phyloP scores from a whole-genome alignment of 23 tunicate species.

The Corella eumyota region DNA sequence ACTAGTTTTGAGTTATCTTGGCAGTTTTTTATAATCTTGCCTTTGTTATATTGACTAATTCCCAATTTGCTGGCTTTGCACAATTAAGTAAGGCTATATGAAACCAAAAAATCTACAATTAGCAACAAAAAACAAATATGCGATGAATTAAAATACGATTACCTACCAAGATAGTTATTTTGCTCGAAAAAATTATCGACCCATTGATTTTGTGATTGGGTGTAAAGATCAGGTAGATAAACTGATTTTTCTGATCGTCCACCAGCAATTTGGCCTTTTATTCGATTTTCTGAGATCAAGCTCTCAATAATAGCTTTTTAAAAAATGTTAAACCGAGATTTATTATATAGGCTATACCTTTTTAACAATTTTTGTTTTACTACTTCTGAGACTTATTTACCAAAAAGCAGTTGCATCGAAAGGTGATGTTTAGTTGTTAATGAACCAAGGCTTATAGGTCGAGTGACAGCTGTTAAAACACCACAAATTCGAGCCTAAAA shows the following conservation, averaged over 20 bases:
- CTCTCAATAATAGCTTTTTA: conserved; percentile 52
- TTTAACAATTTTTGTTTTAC: no score
- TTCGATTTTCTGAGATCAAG: conserved; percentile 47
- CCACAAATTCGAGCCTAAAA: conserved; percentile 78
- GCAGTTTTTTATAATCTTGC: no score
- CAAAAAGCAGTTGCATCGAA: conserved; percentile 26
- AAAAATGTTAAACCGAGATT: no score
- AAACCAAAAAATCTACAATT: no score
- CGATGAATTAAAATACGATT: background rate
- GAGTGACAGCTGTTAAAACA: conserved; percentile 53
- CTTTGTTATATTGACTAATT: no score
- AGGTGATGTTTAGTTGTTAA: conserved; percentile 15
- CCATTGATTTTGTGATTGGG: conserved; percentile 54
- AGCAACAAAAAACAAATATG: no score
- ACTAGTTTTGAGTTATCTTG: no score
- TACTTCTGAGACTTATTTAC: no score
- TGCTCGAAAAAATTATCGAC: conserved; percentile 62
- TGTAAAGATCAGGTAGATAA: conserved; percentile 61
- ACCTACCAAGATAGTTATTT: conserved; percentile 58
- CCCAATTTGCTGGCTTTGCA: no score
- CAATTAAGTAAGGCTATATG: no score
- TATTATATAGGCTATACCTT: no score
- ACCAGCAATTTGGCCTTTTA: conserved; percentile 65
- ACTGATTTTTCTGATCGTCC: conserved; percentile 45
- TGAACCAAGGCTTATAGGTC: conserved; percentile 35